Conservation (phyloP, 1,140 invertebrate genomes). For the Camponotus floridanus region DNA sequence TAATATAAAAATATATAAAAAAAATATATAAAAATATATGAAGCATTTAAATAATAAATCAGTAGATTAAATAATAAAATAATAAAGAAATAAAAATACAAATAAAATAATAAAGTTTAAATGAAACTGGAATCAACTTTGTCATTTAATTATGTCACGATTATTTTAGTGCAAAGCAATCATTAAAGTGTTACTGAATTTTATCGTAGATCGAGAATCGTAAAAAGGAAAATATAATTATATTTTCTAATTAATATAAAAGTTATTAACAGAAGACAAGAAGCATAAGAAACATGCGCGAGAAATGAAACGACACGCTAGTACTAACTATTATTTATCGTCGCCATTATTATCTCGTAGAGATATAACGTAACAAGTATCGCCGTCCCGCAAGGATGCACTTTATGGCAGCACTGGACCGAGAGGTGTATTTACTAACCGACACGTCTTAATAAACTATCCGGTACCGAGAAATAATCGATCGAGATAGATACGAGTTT, state of each 20-base stretch:
- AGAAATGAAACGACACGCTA: neutral
- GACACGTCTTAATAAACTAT: slow-evolving; percentile 52
- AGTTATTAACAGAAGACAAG: neutral
- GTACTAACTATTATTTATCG: slow-evolving; percentile 39
- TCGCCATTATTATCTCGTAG: slow-evolving; percentile 20
- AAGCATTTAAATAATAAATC: neutral
- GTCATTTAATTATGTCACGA: neutral
- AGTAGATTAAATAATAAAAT: too few species aligned
- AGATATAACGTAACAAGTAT: slow-evolving; percentile 9
- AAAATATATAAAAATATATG: too few species aligned
- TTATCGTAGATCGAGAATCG: neutral
- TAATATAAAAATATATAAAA: too few species aligned
- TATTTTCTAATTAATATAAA: neutral
- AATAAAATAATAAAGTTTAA: neutral
- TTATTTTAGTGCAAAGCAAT: neutral
- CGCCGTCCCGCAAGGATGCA: slow-evolving; percentile 11
- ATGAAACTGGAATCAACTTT: neutral
- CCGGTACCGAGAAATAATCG: slow-evolving; percentile 45
- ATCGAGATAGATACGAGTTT: slow-evolving; percentile 27
- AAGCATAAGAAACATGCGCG: neutral
- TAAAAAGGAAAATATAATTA: neutral
- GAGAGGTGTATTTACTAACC: slow-evolving; percentile 12
- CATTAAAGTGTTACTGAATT: neutral
- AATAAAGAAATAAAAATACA: too few species aligned
- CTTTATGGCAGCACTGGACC: slow-evolving; percentile 9